These are phyloP conservation scores for Lepidurus apus DNA, from an alignment of 1,140 invertebrate species.

Conservation along the genomic window DNA sequence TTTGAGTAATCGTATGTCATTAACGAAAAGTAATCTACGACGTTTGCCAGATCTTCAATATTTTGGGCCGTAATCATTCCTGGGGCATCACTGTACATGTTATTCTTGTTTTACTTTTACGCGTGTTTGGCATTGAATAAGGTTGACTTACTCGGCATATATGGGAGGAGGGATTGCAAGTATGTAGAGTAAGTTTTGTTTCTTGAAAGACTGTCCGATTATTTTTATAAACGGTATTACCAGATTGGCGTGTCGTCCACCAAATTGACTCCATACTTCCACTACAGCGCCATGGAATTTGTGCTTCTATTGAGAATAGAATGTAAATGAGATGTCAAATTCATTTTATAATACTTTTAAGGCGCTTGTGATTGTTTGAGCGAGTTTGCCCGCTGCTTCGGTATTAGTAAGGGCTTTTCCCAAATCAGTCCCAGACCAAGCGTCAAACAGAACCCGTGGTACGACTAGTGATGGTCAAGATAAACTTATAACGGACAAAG, in stretches of 20 bases:
- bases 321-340: background rate
- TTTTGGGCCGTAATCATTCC: constrained; percentile 70
- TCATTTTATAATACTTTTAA: constrained; percentile 50
- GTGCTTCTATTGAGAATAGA: constrained; percentile 46
- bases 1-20: constrained; percentile 89
- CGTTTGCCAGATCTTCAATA: constrained; percentile 67
- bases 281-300: constrained; percentile 80
- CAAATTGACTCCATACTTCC: constrained; percentile 81
- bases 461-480: constrained; percentile 53
- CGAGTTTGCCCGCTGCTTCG: constrained; percentile 54
- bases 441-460: constrained; percentile 79
- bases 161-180: constrained; percentile 74
- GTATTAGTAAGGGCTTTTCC: constrained; percentile 56
- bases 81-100: constrained; percentile 42
- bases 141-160: constrained; percentile 53
- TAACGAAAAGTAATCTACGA: constrained; percentile 78
- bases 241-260: constrained; percentile 56
- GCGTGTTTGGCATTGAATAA: background rate
- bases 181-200: constrained; percentile 59
- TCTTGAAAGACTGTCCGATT: constrained; percentile 48
- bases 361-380: constrained; percentile 54
- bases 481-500: constrained; percentile 37
- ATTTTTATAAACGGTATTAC: constrained; percentile 58
- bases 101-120: background rate
- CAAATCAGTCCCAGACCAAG: constrained; percentile 67